Percentiles rank a stretch among this genome's conserved stretches.
These are phyloP conservation scores for Galeopsomyia nigrocyanea DNA, from an alignment of 2,888 invertebrate species.

Conservation along the genomic window DNA sequence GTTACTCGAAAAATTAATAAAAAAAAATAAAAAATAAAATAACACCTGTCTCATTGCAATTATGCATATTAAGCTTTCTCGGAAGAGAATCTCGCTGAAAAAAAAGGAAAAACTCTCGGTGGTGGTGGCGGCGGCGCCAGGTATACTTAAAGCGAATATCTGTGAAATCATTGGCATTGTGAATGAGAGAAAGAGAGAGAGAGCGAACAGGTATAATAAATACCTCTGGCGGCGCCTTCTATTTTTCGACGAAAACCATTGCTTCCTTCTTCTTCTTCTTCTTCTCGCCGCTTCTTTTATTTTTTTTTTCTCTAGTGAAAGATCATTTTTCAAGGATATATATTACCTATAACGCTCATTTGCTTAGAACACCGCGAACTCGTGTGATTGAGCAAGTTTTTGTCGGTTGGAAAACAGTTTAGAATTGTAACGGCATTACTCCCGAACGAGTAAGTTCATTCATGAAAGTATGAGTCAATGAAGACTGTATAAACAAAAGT, in stretches of 20 bases:
- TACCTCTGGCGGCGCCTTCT: conserved; percentile 43
- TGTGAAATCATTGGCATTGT: conserved; percentile 52
- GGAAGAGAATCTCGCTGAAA: too few relatives aligned
- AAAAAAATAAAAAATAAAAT: too few relatives aligned
- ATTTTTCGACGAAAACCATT: conserved; percentile 37
- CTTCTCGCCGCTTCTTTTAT: background rate
- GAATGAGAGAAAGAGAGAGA: conserved; percentile 37
- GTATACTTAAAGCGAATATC: conserved; percentile 30
- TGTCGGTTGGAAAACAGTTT: too few relatives aligned
- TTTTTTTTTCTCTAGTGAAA: conserved; percentile 20
- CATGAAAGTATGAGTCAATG: too few relatives aligned
- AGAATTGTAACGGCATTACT: too few relatives aligned
- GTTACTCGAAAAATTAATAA: too few relatives aligned
- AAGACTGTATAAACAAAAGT: too few relatives aligned
- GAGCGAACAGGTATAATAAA: conserved; percentile 49
- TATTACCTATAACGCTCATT: conserved; percentile 5
- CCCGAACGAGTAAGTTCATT: too few relatives aligned
- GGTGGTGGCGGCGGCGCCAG: conserved; percentile 6
- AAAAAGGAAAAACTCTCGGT: conserved; percentile 17
- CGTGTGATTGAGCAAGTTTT: too few relatives aligned
- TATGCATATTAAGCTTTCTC: too few relatives aligned
- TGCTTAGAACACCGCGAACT: background rate
- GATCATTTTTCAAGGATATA: conserved; percentile 42
- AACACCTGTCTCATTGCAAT: too few relatives aligned
- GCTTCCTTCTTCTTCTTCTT: conserved; percentile 36